phyloP scores from a whole-genome alignment of 2,113 vertebrate species.

The Fregata magnificens region DNA sequence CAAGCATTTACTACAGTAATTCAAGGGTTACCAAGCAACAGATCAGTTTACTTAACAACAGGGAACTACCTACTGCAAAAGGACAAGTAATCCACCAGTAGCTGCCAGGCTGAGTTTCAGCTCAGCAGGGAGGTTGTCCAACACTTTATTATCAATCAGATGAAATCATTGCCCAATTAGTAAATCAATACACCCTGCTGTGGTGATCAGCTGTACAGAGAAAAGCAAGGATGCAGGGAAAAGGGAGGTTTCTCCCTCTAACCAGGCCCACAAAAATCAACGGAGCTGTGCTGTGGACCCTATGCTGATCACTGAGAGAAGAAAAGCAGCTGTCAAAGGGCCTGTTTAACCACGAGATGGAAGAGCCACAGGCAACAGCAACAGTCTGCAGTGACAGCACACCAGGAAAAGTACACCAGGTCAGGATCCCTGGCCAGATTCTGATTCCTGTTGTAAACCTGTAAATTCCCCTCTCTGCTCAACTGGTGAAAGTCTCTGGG shows the following conservation, averaged over 20 bases:
- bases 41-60: slow-evolving; percentile 60
- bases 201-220: neutral
- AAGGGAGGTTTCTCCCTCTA: neutral
- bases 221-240: neutral
- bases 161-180: slow-evolving; percentile 53
- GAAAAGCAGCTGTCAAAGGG: slow-evolving; percentile 1
- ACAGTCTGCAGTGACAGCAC: neutral
- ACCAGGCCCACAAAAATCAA: slow-evolving; percentile 14
- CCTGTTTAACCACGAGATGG: neutral
- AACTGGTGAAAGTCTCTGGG: neutral
- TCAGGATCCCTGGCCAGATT: neutral
- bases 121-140: slow-evolving; percentile 60
- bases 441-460: neutral
- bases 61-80: slow-evolving; percentile 47
- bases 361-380: neutral
- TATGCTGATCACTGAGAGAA: neutral
- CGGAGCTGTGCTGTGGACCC: slow-evolving; percentile 25
- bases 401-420: neutral
- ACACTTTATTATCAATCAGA: slow-evolving; percentile 49
- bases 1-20: slow-evolving; percentile 18
- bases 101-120: slow-evolving; percentile 5
- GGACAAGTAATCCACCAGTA: slow-evolving; percentile 32
- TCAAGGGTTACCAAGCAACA: slow-evolving; percentile 65
- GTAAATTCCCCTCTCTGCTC: neutral
- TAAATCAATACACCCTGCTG: slow-evolving; percentile 2